These are phyloP conservation scores for Sipha maydis DNA, from an alignment of 2,888 invertebrate species.

Conservation along the genomic window DNA sequence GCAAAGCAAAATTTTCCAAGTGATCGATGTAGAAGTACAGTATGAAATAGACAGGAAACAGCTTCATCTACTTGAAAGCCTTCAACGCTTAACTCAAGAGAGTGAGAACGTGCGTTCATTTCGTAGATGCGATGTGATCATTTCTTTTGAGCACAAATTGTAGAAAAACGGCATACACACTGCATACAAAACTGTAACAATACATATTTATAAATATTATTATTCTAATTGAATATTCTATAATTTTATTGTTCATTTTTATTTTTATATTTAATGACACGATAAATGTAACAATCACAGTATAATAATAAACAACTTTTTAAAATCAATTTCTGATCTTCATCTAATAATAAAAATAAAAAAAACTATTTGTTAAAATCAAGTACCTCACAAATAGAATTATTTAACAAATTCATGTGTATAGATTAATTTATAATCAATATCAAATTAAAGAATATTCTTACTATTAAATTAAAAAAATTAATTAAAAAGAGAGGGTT, in stretches of 20 bases:
- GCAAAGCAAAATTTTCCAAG: conserved; percentile 90
- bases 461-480: neutral
- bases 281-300: neutral
- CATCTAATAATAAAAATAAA: neutral
- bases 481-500: neutral
- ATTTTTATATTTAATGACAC: neutral
- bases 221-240: conserved; percentile 3
- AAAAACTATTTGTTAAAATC: neutral
- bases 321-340: neutral
- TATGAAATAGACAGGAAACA: conserved; percentile 90
- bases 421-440: neutral
- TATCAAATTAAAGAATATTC: neutral
- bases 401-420: neutral
- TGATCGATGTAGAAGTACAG: conserved; percentile 88
- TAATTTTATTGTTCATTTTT: neutral
- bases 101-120: conserved; percentile 69
- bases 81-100: conserved; percentile 76
- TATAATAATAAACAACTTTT: neutral
- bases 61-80: conserved; percentile 93
- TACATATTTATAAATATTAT: conserved; percentile 51
- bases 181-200: conserved; percentile 58
- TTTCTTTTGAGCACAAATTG: conserved; percentile 53
- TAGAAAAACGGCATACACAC: conserved; percentile 49
- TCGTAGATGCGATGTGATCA: conserved; percentile 54
- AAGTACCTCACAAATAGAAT: neutral